Conservation (phyloP, 2,888 invertebrate species). For the Parelbella ahira region DNA sequence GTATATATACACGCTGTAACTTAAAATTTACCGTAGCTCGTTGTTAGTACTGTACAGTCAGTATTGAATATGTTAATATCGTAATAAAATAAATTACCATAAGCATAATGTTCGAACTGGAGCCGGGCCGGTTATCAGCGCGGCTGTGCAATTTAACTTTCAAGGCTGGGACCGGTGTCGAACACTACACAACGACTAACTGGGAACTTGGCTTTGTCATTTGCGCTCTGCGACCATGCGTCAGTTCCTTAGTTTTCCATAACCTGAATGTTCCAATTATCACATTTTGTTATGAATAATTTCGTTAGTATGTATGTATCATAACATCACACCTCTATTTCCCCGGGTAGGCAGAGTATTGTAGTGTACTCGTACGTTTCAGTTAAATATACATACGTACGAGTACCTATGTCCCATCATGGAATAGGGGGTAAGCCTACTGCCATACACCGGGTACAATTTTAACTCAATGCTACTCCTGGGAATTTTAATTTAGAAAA, state of each 20-base stretch:
- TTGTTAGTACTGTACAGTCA: neutral
- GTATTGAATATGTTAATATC: slow-evolving; percentile 37
- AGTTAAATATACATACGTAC: too few relatives aligned
- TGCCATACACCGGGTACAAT: too few relatives aligned
- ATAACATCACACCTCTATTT: too few relatives aligned
- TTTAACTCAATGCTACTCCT: too few relatives aligned
- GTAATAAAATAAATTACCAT: slow-evolving; percentile 59
- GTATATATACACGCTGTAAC: neutral
- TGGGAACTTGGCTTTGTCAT: slow-evolving; percentile 27
- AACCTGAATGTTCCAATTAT: too few relatives aligned
- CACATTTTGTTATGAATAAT: too few relatives aligned
- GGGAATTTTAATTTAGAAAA: too few relatives aligned
- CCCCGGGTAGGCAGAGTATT: too few relatives aligned
- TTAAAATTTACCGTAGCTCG: neutral
- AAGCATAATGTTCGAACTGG: slow-evolving; percentile 38
- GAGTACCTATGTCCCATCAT: too few relatives aligned
- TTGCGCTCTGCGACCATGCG: slow-evolving; percentile 8
- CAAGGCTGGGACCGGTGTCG: slow-evolving; percentile 51
- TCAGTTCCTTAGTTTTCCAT: slow-evolving; percentile 7
- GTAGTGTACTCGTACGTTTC: too few relatives aligned
- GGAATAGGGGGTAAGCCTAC: too few relatives aligned
- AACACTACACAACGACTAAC: slow-evolving; percentile 34
- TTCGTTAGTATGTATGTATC: too few relatives aligned
- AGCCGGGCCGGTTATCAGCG: slow-evolving; percentile 47
- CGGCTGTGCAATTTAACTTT: slow-evolving; percentile 48